Evolutionary conservation across 23 tunicate species (phyloP).

Genomic region (Ciona savignyi): DNA sequence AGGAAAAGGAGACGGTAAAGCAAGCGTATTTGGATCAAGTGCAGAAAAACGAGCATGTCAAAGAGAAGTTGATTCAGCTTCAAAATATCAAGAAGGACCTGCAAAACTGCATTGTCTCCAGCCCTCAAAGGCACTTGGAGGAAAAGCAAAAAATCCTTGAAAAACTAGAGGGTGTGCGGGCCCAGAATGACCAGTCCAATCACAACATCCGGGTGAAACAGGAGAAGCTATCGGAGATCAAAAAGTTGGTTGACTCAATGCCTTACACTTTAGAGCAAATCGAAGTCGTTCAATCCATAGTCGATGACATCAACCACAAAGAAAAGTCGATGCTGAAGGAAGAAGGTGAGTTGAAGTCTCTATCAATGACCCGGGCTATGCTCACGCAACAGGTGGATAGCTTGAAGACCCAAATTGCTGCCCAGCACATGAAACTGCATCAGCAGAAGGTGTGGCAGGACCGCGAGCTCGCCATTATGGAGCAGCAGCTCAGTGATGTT

Average conservation of each 20-base stretch:
- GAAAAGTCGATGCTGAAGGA: slow-evolving; percentile 16
- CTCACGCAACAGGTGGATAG: slow-evolving; percentile 16
- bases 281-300: slow-evolving; percentile 3
- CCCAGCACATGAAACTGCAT: slow-evolving; percentile 30
- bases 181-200: slow-evolving; percentile 11
- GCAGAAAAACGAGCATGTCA: background rate
- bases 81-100: background rate
- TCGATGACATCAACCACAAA: slow-evolving; percentile 2
- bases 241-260: slow-evolving; percentile 10
- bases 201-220: background rate
- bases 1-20: slow-evolving; percentile 25
- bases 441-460: slow-evolving; percentile 15
- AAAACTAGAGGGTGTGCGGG: background rate
- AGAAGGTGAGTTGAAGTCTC: slow-evolving; percentile 7
- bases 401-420: slow-evolving; percentile 17
- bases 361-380: background rate
- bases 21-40: background rate
- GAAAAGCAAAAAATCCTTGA: slow-evolving; percentile 4
- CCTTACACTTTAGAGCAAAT: slow-evolving; percentile 13
- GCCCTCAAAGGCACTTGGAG: slow-evolving; percentile 18
- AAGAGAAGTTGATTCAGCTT: slow-evolving; percentile 14
- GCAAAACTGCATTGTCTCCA: slow-evolving; percentile 18
- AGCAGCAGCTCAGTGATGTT: slow-evolving; percentile 22
- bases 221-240: slow-evolving; percentile 13
- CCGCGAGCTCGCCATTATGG: slow-evolving; percentile 3